Evolutionary conservation across 2,888 invertebrate species (phyloP).

Genomic region (Philereme transversata): DNA sequence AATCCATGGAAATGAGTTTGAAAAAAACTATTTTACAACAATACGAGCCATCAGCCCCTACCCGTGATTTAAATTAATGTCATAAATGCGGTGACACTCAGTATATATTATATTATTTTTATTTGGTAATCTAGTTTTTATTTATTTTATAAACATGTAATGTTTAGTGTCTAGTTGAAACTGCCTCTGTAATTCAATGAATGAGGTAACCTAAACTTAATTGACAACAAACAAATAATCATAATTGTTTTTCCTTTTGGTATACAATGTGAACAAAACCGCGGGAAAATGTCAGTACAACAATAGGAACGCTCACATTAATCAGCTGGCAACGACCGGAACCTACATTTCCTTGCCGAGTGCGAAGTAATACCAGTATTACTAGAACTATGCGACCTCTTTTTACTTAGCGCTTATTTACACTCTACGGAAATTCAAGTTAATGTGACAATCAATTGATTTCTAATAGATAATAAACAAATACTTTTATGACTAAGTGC

Average conservation of each 20-base stretch:
- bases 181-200: too few species aligned
- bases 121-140: too few species aligned
- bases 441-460: neutral
- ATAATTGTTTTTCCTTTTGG: neutral
- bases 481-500: neutral
- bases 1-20: too few species aligned
- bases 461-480: neutral
- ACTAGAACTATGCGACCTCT: too few species aligned
- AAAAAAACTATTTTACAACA: too few species aligned
- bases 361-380: neutral
- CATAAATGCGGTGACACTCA: too few species aligned
- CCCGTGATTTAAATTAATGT: too few species aligned
- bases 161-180: too few species aligned
- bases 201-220: too few species aligned
- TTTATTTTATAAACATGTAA: too few species aligned
- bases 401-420: neutral
- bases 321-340: slow-evolving; percentile 22
- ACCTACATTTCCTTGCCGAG: slow-evolving; percentile 22
- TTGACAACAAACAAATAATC: neutral
- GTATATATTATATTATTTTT: too few species aligned
- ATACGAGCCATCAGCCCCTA: too few species aligned
- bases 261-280: slow-evolving; percentile 31
- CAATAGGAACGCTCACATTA: slow-evolving; percentile 23
- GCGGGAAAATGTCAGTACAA: slow-evolving; percentile 29
- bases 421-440: neutral